A percentile compares a stretch with the other conserved stretches of the same genome.
Evolutionary conservation across 2,113 vertebrate genomes (phyloP).

Genomic region (Mus spicilegus): DNA sequence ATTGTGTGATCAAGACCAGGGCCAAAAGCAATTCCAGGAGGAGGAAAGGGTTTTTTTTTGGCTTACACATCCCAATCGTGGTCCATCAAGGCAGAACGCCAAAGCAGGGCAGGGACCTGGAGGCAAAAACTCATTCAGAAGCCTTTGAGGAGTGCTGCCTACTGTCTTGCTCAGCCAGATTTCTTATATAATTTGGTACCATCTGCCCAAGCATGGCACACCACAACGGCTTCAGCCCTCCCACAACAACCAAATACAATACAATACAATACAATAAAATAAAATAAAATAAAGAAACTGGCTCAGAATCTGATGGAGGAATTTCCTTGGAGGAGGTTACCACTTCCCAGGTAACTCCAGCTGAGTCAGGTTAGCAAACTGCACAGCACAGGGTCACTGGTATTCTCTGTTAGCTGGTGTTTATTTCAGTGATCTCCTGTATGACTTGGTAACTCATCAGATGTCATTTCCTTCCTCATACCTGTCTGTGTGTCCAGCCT

Average conservation of each 20-base stretch:
- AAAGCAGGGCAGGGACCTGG: not conserved
- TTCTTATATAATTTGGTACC: not conserved
- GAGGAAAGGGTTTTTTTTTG: not conserved
- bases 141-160: not conserved
- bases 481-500: not conserved
- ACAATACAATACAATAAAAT: too few relatives aligned
- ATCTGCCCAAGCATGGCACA: not conserved
- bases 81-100: not conserved
- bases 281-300: not conserved
- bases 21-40: not conserved
- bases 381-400: not conserved
- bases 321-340: not conserved
- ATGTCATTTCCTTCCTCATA: not conserved
- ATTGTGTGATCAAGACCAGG: not conserved
- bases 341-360: not conserved
- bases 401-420: not conserved
- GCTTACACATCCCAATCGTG: not conserved
- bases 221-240: not conserved
- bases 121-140: not conserved
- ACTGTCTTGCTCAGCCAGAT: not conserved
- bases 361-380: too few relatives aligned
- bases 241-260: too few relatives aligned
- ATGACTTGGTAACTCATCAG: not conserved
- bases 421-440: not conserved
- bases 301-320: not conserved